Conservation (phyloP, 2,113 vertebrate species). For the Sebastes fasciatus region DNA sequence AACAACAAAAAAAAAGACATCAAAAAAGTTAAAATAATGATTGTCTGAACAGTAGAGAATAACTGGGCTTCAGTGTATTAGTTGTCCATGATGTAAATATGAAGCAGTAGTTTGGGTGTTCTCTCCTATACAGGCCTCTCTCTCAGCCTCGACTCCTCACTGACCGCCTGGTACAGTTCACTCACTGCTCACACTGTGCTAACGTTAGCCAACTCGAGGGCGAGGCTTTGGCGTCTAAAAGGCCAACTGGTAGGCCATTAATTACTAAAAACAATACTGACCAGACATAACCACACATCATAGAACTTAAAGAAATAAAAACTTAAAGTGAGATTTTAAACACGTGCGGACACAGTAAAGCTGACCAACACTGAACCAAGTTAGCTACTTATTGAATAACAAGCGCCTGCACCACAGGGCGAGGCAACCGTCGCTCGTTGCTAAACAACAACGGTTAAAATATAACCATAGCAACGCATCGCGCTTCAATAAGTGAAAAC, state of each 20-base stretch:
- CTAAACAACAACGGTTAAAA: constrained; percentile 57
- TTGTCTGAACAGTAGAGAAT: neutral
- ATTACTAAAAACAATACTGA: neutral
- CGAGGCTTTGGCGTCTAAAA: constrained; percentile 73
- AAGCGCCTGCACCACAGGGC: constrained; percentile 37
- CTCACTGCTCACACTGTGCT: constrained; percentile 56
- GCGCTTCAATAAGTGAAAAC: neutral
- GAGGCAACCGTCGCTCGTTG: constrained; percentile 55
- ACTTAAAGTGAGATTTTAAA: neutral
- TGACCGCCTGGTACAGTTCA: constrained; percentile 66
- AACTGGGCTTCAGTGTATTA: neutral
- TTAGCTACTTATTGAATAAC: constrained; percentile 47
- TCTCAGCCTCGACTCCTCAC: constrained; percentile 71
- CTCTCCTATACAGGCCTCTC: constrained; percentile 60
- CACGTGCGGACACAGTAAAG: constrained; percentile 22
- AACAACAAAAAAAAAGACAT: neutral
- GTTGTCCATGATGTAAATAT: neutral
- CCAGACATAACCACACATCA: neutral
- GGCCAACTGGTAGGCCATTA: constrained; percentile 74
- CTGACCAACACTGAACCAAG: constrained; percentile 22
- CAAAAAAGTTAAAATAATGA: neutral
- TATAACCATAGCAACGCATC: constrained; percentile 18
- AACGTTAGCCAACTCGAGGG: constrained; percentile 77
- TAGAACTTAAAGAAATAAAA: neutral
- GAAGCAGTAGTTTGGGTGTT: neutral